phyloP scores from a whole-genome alignment of 2,888 invertebrate genomes.

The Helleia helle region DNA sequence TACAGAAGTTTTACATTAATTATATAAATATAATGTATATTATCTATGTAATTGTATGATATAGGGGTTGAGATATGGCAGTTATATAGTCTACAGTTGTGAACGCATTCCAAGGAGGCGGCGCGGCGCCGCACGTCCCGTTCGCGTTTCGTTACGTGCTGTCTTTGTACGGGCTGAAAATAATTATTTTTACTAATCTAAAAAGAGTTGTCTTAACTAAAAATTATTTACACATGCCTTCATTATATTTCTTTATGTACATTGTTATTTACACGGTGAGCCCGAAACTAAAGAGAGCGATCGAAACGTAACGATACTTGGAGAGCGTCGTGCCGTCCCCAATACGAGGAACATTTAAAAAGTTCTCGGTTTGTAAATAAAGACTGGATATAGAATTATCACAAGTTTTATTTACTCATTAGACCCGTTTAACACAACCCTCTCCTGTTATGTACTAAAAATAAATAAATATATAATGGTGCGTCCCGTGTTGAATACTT shows the following conservation, averaged over 20 bases:
- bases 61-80: slow-evolving; percentile 32
- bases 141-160: neutral
- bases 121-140: neutral
- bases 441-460: neutral
- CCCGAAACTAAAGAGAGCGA: too few relatives aligned
- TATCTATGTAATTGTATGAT: slow-evolving; percentile 44
- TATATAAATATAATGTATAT: slow-evolving; percentile 38
- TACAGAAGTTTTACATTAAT: slow-evolving; percentile 35
- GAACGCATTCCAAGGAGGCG: slow-evolving; percentile 44
- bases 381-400: slow-evolving; percentile 6
- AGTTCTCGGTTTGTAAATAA: slow-evolving; percentile 8
- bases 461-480: neutral
- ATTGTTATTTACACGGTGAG: neutral
- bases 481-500: neutral
- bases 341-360: slow-evolving; percentile 7
- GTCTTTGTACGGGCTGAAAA: too few relatives aligned
- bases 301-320: neutral
- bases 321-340: neutral
- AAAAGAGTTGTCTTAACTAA: too few relatives aligned
- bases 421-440: neutral
- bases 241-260: too few relatives aligned
- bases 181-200: too few relatives aligned
- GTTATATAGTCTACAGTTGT: slow-evolving; percentile 21
- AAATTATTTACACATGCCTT: neutral
- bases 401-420: neutral